Percentiles rank a stretch among this genome's conserved stretches.
These are phyloP conservation scores for Scatophagus argus DNA, from an alignment of 2,113 vertebrate genomes.

Conservation along the genomic window DNA sequence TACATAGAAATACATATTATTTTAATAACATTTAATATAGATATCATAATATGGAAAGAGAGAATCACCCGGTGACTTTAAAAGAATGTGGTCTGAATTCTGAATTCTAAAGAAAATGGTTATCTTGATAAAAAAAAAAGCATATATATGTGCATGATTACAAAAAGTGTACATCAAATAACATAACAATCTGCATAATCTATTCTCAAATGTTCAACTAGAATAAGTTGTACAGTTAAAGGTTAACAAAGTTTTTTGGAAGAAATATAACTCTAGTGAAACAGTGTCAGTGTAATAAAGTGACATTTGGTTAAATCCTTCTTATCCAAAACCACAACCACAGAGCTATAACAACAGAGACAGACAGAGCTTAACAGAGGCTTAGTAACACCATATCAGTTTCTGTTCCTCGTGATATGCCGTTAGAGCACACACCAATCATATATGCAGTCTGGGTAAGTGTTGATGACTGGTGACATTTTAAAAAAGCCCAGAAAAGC, in stretches of 20 bases:
- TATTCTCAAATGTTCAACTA: neutral
- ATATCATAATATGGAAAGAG: neutral
- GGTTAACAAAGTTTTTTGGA: no score
- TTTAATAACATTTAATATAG: neutral
- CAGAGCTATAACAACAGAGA: neutral
- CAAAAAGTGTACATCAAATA: neutral
- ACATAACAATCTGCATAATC: neutral
- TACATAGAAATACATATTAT: neutral
- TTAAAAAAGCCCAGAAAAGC: slow-evolving; percentile 27
- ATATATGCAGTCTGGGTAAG: neutral
- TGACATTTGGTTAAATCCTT: neutral
- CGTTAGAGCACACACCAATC: neutral
- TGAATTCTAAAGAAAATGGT: neutral
- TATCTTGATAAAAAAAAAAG: neutral
- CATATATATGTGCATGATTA: neutral
- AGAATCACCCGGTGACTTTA: neutral
- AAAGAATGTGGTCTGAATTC: neutral
- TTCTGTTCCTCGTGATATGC: slow-evolving; percentile 19
- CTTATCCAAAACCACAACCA: neutral
- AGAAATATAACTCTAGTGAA: no score
- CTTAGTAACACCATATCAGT: neutral
- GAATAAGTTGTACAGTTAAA: neutral
- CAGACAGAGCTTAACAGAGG: neutral
- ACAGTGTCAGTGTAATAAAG: neutral
- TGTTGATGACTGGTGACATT: neutral